Evolutionary conservation across 2,113 vertebrate species (phyloP).

Genomic region (Thamnophis sirtalis): DNA sequence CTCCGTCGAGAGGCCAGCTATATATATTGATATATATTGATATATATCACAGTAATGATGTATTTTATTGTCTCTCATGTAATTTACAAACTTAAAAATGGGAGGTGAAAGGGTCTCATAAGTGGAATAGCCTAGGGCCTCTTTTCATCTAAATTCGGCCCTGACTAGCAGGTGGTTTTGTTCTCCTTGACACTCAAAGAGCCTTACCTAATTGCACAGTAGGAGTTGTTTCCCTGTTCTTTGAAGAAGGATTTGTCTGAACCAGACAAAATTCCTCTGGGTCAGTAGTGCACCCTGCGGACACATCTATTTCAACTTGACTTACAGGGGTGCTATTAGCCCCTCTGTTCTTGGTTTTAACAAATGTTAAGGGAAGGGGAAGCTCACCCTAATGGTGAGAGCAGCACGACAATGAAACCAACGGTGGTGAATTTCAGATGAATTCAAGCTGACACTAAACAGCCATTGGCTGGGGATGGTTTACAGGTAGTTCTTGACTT

Average conservation of each 20-base stretch:
- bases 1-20: too few species aligned
- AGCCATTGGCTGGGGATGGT: background rate
- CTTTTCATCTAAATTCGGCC: too few species aligned
- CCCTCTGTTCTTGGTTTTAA: background rate
- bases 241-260: background rate
- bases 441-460: background rate
- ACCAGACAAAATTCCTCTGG: conserved; percentile 7
- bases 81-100: too few species aligned
- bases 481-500: background rate
- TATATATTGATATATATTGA: too few species aligned
- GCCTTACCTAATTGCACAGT: background rate
- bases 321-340: background rate
- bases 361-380: background rate
- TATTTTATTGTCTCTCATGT: too few species aligned
- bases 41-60: too few species aligned
- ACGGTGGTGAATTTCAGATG: background rate
- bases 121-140: too few species aligned
- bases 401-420: background rate
- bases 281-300: background rate
- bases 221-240: background rate
- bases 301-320: conserved; percentile 10
- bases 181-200: background rate
- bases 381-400: background rate
- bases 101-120: too few species aligned
- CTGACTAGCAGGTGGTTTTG: background rate